These are phyloP conservation scores for Mastomys natalensis DNA, from an alignment of 2,113 vertebrate genomes.

Conservation along the genomic window DNA sequence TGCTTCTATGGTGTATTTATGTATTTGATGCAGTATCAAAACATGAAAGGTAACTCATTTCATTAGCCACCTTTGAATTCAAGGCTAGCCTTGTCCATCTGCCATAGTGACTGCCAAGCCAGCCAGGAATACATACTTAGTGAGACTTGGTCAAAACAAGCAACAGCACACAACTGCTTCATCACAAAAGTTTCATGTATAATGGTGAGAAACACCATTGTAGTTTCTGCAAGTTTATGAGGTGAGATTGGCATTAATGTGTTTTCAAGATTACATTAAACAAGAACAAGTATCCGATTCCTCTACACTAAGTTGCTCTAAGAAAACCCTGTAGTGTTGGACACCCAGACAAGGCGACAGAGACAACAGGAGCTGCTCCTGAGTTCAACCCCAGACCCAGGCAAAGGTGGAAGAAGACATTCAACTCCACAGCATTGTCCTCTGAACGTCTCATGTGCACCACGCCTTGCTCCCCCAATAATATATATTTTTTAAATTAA, in stretches of 20 bases:
- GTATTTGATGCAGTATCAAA: neutral
- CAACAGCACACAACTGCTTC: neutral
- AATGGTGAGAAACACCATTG: neutral
- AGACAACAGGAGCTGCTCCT: neutral
- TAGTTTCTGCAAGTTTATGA: neutral
- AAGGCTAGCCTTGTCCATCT: neutral
- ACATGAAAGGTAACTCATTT: neutral
- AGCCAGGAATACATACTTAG: neutral
- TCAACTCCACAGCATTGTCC: neutral
- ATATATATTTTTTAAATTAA: neutral
- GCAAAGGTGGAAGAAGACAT: neutral
- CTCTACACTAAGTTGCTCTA: neutral
- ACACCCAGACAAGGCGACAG: neutral
- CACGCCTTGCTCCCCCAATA: neutral
- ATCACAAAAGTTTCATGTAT: neutral
- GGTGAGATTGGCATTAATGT: neutral
- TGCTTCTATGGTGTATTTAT: neutral
- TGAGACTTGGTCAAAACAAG: neutral
- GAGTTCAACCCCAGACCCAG: neutral
- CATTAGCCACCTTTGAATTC: neutral
- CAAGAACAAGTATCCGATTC: constrained; percentile 7
- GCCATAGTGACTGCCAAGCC: neutral
- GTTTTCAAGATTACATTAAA: constrained; percentile 12
- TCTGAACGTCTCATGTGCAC: too few relatives aligned
- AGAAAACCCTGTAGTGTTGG: neutral